These are phyloP conservation scores for Atherinosoma microstoma DNA, from an alignment of 2,797 vertebrate genomes.

Conservation along the genomic window DNA sequence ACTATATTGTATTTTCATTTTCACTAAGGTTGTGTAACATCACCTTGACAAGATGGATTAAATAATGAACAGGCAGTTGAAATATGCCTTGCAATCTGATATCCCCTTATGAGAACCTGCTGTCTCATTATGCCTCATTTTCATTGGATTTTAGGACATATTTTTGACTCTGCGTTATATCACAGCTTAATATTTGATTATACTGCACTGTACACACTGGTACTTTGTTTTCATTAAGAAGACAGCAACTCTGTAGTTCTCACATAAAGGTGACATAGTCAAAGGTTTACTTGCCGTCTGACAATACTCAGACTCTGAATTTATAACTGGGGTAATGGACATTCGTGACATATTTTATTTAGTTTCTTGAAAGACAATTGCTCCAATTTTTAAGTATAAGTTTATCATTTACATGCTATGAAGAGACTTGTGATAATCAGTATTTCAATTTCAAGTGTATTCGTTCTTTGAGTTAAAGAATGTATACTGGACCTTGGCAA, in stretches of 20 bases:
- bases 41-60: neutral
- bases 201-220: too few relatives aligned
- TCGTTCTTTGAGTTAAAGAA: neutral
- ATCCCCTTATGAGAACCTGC: neutral
- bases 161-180: neutral
- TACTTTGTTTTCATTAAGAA: too few relatives aligned
- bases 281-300: neutral
- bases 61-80: neutral
- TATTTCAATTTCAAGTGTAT: neutral
- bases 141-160: neutral
- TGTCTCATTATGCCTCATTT: neutral
- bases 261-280: neutral
- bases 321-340: neutral
- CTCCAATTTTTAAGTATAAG: neutral
- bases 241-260: neutral
- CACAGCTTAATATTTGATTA: neutral
- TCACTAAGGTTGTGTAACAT: constrained; percentile 13
- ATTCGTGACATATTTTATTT: neutral
- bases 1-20: constrained; percentile 1
- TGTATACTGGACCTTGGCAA: neutral
- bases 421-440: too few relatives aligned
- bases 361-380: too few relatives aligned
- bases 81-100: constrained; percentile 4
- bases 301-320: neutral
- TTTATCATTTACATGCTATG: neutral